Percentiles rank a stretch among this genome's conserved stretches.
phyloP scores from a whole-genome alignment of 2,888 invertebrate genomes.

The Drosophila merina region DNA sequence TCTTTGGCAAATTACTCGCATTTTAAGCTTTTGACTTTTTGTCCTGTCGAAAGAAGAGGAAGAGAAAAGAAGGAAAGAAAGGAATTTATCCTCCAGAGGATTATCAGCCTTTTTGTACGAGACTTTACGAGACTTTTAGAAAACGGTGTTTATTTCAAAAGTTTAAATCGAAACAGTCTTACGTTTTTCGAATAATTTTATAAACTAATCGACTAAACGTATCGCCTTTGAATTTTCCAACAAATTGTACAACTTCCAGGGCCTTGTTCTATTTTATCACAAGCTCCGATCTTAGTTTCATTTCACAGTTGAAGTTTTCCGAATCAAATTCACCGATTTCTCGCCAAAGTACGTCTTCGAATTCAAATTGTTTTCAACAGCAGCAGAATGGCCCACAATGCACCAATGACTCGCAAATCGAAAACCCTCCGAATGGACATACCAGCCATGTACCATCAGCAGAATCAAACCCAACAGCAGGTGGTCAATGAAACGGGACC shows the following conservation, averaged over 20 bases:
- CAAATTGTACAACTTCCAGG: background rate
- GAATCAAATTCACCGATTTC: slow-evolving; percentile 7
- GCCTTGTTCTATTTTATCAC: background rate
- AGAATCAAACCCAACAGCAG: background rate
- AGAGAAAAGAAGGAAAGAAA: slow-evolving; percentile 6
- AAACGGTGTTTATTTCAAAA: background rate
- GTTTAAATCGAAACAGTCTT: background rate
- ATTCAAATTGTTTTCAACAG: background rate
- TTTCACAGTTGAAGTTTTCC: background rate
- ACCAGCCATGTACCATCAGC: background rate
- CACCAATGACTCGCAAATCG: slow-evolving; percentile 1
- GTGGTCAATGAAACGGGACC: background rate
- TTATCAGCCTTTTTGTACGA: slow-evolving; percentile 12
- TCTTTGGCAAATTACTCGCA: slow-evolving; percentile 42
- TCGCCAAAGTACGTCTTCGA: background rate
- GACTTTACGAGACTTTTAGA: background rate
- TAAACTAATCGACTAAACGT: background rate
- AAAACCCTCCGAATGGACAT: slow-evolving; percentile 1
- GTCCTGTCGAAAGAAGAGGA: slow-evolving; percentile 6
- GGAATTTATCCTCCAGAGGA: slow-evolving; percentile 17
- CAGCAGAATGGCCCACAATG: slow-evolving; percentile 17
- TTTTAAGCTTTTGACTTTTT: slow-evolving; percentile 47
- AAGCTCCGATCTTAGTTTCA: background rate
- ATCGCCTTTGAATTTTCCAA: background rate
- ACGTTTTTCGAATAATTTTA: background rate